A percentile compares a stretch with the other conserved stretches of the same genome.
These are phyloP conservation scores for Drosophila lini DNA, from an alignment of 1,140 invertebrate species.

Conservation along the genomic window DNA sequence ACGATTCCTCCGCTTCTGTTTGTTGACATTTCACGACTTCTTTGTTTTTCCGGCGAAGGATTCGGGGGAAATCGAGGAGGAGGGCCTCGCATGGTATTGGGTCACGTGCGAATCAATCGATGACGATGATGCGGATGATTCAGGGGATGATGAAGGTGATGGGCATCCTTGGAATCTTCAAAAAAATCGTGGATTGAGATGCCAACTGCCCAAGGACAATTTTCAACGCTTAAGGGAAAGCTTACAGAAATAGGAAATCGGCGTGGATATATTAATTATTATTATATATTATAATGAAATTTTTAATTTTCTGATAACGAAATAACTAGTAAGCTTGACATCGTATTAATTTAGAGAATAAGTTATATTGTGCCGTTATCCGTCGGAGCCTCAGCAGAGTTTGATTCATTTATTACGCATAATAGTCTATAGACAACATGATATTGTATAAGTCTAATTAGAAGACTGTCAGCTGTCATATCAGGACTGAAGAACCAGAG, in stretches of 20 bases:
- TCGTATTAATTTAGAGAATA: no score
- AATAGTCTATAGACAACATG: no score
- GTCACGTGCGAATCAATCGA: slow-evolving; percentile 52
- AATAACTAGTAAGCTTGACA: no score
- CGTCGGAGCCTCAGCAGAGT: no score
- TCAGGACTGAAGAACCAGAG: no score
- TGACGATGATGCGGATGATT: slow-evolving; percentile 34
- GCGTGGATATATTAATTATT: not conserved
- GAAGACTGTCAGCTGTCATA: not conserved
- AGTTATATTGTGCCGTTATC: no score
- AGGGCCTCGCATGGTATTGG: slow-evolving; percentile 18
- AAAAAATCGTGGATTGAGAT: slow-evolving; percentile 21
- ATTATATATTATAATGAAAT: no score
- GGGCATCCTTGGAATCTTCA: slow-evolving; percentile 11
- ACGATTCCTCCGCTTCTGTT: slow-evolving; percentile 32
- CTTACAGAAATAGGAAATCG: not conserved
- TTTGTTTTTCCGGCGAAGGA: slow-evolving; percentile 42
- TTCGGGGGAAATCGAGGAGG: slow-evolving; percentile 1
- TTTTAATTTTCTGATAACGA: not conserved
- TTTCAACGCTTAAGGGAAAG: not conserved
- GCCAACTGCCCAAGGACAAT: slow-evolving; percentile 7
- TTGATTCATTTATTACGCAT: no score
- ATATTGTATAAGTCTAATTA: no score
- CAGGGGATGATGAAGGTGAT: slow-evolving; percentile 8
- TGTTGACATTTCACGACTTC: slow-evolving; percentile 43